Conservation (phyloP, 2,888 invertebrate genomes). For the Drosophila merina region DNA sequence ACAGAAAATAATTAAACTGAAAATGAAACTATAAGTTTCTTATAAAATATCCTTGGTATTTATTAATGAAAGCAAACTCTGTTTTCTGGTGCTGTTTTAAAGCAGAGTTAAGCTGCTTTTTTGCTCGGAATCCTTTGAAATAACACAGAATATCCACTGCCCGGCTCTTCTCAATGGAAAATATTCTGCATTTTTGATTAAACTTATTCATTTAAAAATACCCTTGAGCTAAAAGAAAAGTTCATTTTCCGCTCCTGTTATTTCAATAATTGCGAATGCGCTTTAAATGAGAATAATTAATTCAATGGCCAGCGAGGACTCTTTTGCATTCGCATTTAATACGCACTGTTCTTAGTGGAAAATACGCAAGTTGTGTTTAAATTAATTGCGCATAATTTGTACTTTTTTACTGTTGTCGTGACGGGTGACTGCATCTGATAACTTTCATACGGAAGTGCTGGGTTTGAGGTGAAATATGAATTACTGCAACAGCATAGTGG, state of each 20-base stretch:
- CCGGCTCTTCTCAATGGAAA: background rate
- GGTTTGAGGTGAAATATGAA: constrained; percentile 32
- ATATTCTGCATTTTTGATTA: background rate
- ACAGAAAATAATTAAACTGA: background rate
- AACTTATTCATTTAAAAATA: constrained; percentile 3
- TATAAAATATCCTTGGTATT: background rate
- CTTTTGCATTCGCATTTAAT: constrained; percentile 23
- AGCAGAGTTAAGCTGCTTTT: background rate
- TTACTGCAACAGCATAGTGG: constrained; percentile 33
- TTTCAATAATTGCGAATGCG: constrained; percentile 16
- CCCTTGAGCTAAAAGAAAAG: constrained; percentile 12
- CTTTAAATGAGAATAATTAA: background rate
- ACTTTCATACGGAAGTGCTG: constrained; percentile 13
- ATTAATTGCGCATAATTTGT: constrained; percentile 63
- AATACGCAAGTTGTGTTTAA: constrained; percentile 57
- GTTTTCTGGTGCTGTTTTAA: background rate
- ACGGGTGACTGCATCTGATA: constrained; percentile 34
- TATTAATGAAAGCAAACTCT: background rate
- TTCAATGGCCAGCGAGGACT: background rate
- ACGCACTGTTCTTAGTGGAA: constrained; percentile 9
- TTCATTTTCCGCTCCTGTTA: constrained; percentile 17
- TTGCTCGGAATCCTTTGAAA: background rate
- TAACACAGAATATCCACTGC: background rate
- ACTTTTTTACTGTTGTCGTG: constrained; percentile 28
- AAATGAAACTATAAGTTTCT: too few species aligned